phyloP scores from a whole-genome alignment of 2,888 invertebrate species.

The Matsumyia berberina region DNA sequence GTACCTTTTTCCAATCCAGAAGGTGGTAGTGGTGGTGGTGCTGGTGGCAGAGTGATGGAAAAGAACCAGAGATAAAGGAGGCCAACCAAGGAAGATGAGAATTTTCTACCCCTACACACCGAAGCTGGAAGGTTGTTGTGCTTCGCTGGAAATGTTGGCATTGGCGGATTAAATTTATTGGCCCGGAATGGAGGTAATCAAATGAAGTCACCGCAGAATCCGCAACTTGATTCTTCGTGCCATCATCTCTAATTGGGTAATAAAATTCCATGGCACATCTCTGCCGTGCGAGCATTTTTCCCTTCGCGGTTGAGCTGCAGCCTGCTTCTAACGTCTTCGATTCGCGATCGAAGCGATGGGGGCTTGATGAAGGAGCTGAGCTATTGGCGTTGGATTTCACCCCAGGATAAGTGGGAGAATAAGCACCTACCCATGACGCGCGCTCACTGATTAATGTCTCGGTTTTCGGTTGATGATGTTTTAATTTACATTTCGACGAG shows the following conservation, averaged over 20 bases:
- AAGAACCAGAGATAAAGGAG: slow-evolving; percentile 25
- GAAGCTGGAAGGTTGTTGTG: slow-evolving; percentile 9
- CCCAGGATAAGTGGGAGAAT: slow-evolving; percentile 7
- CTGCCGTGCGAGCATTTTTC: slow-evolving; percentile 56
- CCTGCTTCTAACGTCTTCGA: slow-evolving; percentile 39
- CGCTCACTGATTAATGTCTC: slow-evolving; percentile 52
- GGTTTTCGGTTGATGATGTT: slow-evolving; percentile 43
- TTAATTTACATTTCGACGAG: slow-evolving; percentile 57
- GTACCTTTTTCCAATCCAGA: slow-evolving; percentile 46
- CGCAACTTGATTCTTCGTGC: slow-evolving; percentile 75
- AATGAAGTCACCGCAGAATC: slow-evolving; percentile 74
- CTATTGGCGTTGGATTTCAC: background rate
- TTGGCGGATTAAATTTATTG: slow-evolving; percentile 74
- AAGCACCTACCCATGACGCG: slow-evolving; percentile 10
- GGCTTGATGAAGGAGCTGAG: background rate
- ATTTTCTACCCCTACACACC: slow-evolving; percentile 31
- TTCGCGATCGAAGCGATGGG: slow-evolving; percentile 27
- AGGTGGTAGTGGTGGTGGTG: background rate
- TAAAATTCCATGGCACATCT: slow-evolving; percentile 72
- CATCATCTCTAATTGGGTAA: slow-evolving; percentile 75
- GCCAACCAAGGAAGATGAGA: slow-evolving; percentile 15
- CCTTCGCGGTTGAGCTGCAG: slow-evolving; percentile 47
- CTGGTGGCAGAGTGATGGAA: background rate
- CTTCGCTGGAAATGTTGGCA: slow-evolving; percentile 56
- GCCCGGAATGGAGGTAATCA: slow-evolving; percentile 73